Conservation (phyloP, 2,113 vertebrate species). For the Ceyx melanurus region DNA sequence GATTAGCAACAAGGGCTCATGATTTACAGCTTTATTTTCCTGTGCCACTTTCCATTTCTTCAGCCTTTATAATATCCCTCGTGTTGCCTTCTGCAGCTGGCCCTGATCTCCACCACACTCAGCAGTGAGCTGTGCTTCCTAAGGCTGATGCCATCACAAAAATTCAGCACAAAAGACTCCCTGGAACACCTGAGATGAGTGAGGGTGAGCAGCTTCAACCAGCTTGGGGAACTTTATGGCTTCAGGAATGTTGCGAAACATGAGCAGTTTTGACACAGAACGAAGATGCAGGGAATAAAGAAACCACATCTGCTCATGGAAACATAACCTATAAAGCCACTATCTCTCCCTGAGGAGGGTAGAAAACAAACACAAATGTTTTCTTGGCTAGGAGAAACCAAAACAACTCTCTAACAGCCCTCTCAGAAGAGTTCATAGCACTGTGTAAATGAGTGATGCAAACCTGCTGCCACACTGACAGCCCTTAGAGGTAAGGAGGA, state of each 20-base stretch:
- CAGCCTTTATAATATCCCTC: background rate
- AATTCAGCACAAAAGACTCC: background rate
- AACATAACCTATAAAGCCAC: background rate
- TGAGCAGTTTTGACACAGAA: background rate
- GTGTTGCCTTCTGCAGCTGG: background rate
- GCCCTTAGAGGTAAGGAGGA: fast-evolving
- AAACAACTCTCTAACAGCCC: background rate
- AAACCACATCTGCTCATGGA: background rate
- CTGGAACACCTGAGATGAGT: background rate
- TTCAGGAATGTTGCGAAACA: background rate
- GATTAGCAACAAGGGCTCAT: fast-evolving
- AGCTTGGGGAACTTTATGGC: background rate
- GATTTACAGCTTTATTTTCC: background rate
- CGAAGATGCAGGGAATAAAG: background rate
- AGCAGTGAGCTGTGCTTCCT: background rate
- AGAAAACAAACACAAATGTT: background rate
- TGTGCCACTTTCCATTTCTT: background rate
- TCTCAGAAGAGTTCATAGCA: background rate
- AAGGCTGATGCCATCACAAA: background rate
- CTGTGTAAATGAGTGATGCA: background rate
- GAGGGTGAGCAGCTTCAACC: background rate
- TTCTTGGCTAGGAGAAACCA: background rate
- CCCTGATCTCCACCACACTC: background rate
- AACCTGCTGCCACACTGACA: background rate
- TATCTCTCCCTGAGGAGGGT: background rate